Base-by-base conservation (phyloP, 2,797 vertebrate species). In the Phalanger gymnotis region DNA sequence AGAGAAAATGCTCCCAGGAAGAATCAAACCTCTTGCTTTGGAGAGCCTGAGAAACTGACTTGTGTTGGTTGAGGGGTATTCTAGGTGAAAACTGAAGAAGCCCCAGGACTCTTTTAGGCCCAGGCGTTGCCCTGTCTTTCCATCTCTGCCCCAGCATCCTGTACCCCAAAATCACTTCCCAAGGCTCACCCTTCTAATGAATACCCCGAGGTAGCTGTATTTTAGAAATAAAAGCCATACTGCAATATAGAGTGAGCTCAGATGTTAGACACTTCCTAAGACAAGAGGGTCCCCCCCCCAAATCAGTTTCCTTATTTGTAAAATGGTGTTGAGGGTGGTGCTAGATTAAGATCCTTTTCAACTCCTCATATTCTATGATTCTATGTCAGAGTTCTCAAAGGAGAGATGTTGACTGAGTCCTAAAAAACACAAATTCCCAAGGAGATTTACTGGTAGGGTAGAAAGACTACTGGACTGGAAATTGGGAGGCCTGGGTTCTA, bases 1-100 rank as follows among this genome's bases (percentile, higher is more conserved):
- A 52, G 47, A 92, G 92, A 95, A 96, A 96, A 90, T 90, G 90
- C 90, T n/a, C 54, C 90, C 90, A 96, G 93, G 94, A 6, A 3
- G 93, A 57, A 58, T 92, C 52, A n/a, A 54, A 73, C 93, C 92
- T 4, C 12, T 47, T 93, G 92, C 91, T 58, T 95, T 73, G 25
- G 12, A 90, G 81, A 94, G 53, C 52, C 52, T 57, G 55, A 92
- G 92, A 3, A 0, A 93, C 34, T 55, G 73, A 27, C 73, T 47
- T 47, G 40, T 51, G 13, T 47, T 51, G 40, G 25, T 51, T 27
- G 73, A 51, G 0, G n/a, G 25, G 3, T 87, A 51, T 51, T 51
- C 73, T 87, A 11, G 92, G 52, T n/a, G 91, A 52, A 66, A 54
- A 55, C 66, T 58, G 81, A 27, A 95, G 91, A 93, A 93, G 93